Evolutionary conservation across 2,888 invertebrate species (phyloP).

Genomic region (Agonopterix subpropinquella): DNA sequence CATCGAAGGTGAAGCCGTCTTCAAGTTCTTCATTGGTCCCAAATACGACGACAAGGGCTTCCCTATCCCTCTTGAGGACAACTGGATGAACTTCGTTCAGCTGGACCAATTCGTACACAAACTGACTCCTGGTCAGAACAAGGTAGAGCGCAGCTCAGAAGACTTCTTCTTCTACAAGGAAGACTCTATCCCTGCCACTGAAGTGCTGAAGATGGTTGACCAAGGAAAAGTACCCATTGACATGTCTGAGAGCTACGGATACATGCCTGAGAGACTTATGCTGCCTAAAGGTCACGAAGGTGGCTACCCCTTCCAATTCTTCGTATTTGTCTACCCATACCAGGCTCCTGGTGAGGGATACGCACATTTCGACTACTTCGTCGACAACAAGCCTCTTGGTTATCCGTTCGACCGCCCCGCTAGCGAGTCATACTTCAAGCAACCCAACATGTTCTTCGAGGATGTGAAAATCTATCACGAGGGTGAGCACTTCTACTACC

Average conservation of each 20-base stretch:
- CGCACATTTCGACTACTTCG: conserved; percentile 31
- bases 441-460: conserved; percentile 77
- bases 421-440: conserved; percentile 53
- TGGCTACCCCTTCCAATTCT: conserved; percentile 80
- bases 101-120: conserved; percentile 57
- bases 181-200: conserved; percentile 77
- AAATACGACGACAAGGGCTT: conserved; percentile 73
- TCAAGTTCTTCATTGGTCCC: conserved; percentile 77
- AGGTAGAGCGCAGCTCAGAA: conserved; percentile 78
- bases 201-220: conserved; percentile 75
- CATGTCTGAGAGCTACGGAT: conserved; percentile 70
- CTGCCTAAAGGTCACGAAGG: conserved; percentile 82
- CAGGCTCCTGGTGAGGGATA: conserved; percentile 30
- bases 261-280: conserved; percentile 80
- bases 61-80: conserved; percentile 68
- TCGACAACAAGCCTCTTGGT: conserved; percentile 71
- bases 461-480: conserved; percentile 72
- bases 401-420: conserved; percentile 77
- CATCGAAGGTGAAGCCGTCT: conserved; percentile 57
- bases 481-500: conserved; percentile 7
- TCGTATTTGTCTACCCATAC: conserved; percentile 77
- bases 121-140: conserved; percentile 78
- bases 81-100: conserved; percentile 46
- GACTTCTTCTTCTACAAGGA: conserved; percentile 78
- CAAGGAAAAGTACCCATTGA: conserved; percentile 70